Conservation (phyloP, 2,113 vertebrate genomes). For the Crotophaga sulcirostris region DNA sequence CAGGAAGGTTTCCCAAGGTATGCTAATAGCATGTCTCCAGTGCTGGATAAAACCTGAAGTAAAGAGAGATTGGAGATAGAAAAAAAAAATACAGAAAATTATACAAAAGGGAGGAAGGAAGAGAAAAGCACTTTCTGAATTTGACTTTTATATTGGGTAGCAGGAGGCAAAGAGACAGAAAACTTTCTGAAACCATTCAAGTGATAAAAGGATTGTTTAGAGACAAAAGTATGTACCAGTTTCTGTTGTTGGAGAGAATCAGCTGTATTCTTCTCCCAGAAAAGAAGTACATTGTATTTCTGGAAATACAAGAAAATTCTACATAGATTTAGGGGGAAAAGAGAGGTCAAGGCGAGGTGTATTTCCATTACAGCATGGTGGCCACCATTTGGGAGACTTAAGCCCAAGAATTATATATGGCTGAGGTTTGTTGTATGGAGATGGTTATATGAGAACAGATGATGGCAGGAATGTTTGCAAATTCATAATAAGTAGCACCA, state of each 20-base stretch:
- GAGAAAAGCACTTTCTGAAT: not conserved
- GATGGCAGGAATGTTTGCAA: not conserved
- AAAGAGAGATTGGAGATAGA: not conserved
- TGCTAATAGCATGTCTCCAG: not conserved
- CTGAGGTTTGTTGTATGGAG: not conserved
- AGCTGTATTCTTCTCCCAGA: not conserved
- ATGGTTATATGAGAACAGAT: not conserved
- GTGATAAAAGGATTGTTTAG: not conserved
- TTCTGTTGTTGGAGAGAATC: not conserved
- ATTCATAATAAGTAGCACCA: not conserved
- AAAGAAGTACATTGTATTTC: not conserved
- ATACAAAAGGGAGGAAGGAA: not conserved
- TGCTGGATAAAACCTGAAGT: not conserved
- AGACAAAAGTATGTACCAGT: not conserved
- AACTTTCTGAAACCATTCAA: not conserved
- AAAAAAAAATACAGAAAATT: not conserved
- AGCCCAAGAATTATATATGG: not conserved
- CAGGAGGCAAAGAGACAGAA: not conserved
- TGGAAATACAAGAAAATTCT: not conserved
- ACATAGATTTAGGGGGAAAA: not conserved
- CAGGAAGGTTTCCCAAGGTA: slow-evolving; percentile 9
- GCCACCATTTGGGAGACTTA: not conserved
- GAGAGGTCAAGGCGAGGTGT: not conserved
- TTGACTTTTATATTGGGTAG: not conserved
- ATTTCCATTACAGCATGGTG: not conserved